Base-by-base conservation (phyloP, 1,140 invertebrate species). In the Spodoptera litura region DNA sequence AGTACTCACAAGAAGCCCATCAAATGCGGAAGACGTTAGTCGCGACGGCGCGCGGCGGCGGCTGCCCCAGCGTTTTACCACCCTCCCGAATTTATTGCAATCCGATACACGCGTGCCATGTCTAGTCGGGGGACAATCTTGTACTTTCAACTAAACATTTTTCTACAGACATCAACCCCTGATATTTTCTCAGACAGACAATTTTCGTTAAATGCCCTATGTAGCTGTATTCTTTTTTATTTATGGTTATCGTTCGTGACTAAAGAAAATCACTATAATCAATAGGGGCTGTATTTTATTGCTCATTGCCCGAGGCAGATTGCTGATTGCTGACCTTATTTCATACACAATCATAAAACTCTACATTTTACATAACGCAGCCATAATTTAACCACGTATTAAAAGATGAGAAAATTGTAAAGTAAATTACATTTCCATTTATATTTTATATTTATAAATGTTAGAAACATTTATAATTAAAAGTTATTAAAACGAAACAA, bases 71-170 rank as follows among this genome's bases (percentile, higher is more conserved):
- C 51, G 6, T 44, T 25, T 12, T 25, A 68, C 86, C 87, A 77
- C 86, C 87, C 87, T 84, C 85, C 83, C 83, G 79, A 91, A 90
- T 92, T 92, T 91, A 92, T 91, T 78, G 91, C 88, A 91, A 92
- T 92, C 83, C 88, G 90, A 93, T 92, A 90, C 86, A 74, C 70
- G 72, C 44, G 35, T 15, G 52, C 44, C 58, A 70, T 61, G 75
- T 71, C 73, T 75, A 44, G 13, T 35, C 6, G 52, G 66, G 31
- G n/a, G 38, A 52, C 53, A 58, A 49, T 68, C 31, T 4, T 62
- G 3, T 66, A 55, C 31, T 56, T 59, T 73, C 35, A 25, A 73
- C 51, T 31, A 56, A 53, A 4, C 15, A 73, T n/a, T 68, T 64
- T 66, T 77, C 27, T 75, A 75, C 38, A 31, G 20, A 49, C 58